Percentiles rank a stretch among this genome's conserved stretches.
Conservation (phyloP, 1,140 invertebrate species). For the Drosophila lacertosa region DNA sequence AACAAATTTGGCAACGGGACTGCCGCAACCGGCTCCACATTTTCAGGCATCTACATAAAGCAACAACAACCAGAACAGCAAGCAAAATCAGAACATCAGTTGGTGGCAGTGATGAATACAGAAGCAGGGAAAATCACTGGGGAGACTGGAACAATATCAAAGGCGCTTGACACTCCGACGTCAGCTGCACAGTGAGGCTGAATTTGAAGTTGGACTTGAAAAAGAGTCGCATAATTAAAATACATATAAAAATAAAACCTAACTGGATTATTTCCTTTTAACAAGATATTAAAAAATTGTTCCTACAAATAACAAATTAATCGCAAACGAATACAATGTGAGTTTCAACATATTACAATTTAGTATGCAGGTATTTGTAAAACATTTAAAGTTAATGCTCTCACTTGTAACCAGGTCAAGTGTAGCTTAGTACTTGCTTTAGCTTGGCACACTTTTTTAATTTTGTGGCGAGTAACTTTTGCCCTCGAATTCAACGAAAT, state of each 20-base stretch:
- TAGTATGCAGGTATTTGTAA: too few relatives aligned
- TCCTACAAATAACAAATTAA: too few relatives aligned
- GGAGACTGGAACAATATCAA: constrained; percentile 14
- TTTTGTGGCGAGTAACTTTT: not conserved
- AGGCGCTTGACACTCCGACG: constrained; percentile 54
- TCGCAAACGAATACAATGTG: too few relatives aligned
- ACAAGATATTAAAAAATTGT: too few relatives aligned
- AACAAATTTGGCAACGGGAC: constrained; percentile 71
- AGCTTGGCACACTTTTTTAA: not conserved
- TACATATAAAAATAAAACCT: too few relatives aligned
- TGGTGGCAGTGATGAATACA: constrained; percentile 2
- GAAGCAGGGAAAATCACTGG: not conserved
- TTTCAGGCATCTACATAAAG: constrained; percentile 57
- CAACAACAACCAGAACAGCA: constrained; percentile 31
- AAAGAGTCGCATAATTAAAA: not conserved
- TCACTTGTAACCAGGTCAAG: not conserved
- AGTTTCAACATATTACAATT: too few relatives aligned
- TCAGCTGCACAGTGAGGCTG: constrained; percentile 48
- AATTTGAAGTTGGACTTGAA: not conserved
- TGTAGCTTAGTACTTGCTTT: not conserved
- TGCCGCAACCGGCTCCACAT: constrained; percentile 25
- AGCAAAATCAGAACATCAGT: constrained; percentile 28
- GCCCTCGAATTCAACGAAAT: not conserved
- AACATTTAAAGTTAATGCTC: not conserved
- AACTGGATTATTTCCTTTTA: too few relatives aligned